Base-by-base conservation (phyloP, 1,140 invertebrate species). In the Trachymyrmex cornetzi region DNA sequence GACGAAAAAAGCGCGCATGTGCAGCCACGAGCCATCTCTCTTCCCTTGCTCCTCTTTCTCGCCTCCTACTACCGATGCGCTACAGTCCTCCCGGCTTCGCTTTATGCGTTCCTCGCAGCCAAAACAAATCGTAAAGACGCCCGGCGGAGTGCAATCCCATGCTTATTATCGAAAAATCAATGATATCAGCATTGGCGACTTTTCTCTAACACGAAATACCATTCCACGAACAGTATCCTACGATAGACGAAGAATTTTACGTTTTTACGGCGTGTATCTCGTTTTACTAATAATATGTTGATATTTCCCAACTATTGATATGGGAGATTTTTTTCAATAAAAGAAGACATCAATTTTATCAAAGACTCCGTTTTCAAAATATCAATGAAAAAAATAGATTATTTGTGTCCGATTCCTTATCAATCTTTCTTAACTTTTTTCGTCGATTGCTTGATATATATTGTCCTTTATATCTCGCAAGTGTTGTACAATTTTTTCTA, bases 81-180 rank as follows among this genome's bases (percentile, higher is more conserved):
- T 55, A 55, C 38, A 50, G 59, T 69, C n/a, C 66, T 61, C 77
- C 30, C 66, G 86, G 90, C 90, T 87, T 86, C 79, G 82, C 77
- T 86, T 89, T 88, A 84, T 84, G 88, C 91, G 79, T 64, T 87
- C 74, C 87, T 74, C 88, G 90, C 92, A 91, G 92, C 92, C 92
- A 93, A 93, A 93, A 93, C 92, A 93, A 93, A 93, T 93, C 92
- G 92, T 93, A 92, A 93, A 93, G 92, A 93, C 91, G 87, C 86
- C 90, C 74, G 86, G 61, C 55, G 85, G 71, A 55, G 74, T 87
- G 84, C 89, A 90, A 88, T 90, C 85, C 69, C 53, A 50, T 77
- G 57, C 80, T 88, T 75, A 72, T 89, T 91, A 64, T 84, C 84
- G 63, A 90, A 88, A 88, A 90, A 91, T 90, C 90, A 88, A 91